Evolutionary conservation across 2,797 vertebrate genomes (phyloP).

Genomic region (Nothura maculosa): DNA sequence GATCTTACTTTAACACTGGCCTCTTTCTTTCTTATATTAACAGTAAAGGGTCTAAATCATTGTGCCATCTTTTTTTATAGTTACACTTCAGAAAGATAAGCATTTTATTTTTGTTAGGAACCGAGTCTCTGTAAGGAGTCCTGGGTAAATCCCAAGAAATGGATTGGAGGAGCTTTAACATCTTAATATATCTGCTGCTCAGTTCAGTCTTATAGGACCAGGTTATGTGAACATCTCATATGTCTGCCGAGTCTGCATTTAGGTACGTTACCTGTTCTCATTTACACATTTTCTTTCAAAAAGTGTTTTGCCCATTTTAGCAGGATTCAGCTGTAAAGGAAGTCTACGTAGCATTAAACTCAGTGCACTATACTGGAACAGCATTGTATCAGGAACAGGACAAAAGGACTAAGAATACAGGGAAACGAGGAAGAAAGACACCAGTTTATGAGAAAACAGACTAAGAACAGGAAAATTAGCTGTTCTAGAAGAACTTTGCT

Average conservation of each 20-base stretch:
- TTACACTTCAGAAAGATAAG: constrained; percentile 30
- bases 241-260: not conserved
- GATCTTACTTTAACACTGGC: constrained; percentile 35
- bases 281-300: not conserved
- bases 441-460: not conserved
- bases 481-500: not conserved
- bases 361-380: not conserved
- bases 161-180: not conserved
- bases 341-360: not conserved
- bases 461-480: not conserved
- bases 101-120: not conserved
- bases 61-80: constrained; percentile 59
- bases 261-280: not conserved
- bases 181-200: not conserved
- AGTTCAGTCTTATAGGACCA: not conserved
- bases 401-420: not conserved
- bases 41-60: constrained; percentile 24
- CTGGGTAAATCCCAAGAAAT: not conserved
- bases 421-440: not conserved
- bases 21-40: constrained; percentile 58
- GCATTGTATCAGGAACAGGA: not conserved
- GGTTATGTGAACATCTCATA: not conserved
- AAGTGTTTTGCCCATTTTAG: not conserved
- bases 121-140: not conserved
- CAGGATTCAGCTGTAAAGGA: not conserved